Base-by-base conservation (phyloP, 2,113 vertebrate genomes). In the Psephotus haematonotus region DNA sequence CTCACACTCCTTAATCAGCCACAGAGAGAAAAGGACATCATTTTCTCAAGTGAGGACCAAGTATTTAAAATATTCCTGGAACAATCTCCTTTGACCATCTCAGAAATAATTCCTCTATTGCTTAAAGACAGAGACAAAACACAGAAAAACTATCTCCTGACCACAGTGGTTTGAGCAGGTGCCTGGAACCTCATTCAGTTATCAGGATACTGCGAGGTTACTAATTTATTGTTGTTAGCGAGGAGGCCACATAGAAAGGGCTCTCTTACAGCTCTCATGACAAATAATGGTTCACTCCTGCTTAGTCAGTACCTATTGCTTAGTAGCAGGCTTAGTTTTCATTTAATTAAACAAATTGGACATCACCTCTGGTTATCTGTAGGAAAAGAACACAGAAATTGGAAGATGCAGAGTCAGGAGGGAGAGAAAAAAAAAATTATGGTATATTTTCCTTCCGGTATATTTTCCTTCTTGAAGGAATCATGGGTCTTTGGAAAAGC, bases 341-440 rank as follows among this genome's bases (percentile, higher is more conserved):
- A 92, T 92, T 91, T 84, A 86, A 71, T 93, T 87, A 88, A 93
- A 93, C n/a, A 88, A 86, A 88, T 49, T 72, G 13, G 49, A 74
- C 28, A 46, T 70, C 39, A 62, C 7, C 33, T 88, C 72, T 86
- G 43, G 17, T 81, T 75, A 83, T 77, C 55, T 50, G 20, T 46
- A 70, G 70, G 64, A 49, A 75, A 81, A 60, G 60, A 86, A 63
- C 25, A 71, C 11, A 35, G 23, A 59, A 90, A 83, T 5, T 44
- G 23, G 86, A 83, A 68, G 72, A 67, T 22, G 41, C n/a, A 86
- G 53, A 63, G 64, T 25, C 23, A 78, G 46, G 39, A 94, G 50
- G 25, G 41, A 0, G 6, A 84, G 76, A 43, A 86, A 78, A 80
- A 33, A 31, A 46, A 77, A 41, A 64, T 49, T 12, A 23, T 25